Evolutionary conservation across 2,888 invertebrate genomes (phyloP).

Genomic region (Helleia helle): DNA sequence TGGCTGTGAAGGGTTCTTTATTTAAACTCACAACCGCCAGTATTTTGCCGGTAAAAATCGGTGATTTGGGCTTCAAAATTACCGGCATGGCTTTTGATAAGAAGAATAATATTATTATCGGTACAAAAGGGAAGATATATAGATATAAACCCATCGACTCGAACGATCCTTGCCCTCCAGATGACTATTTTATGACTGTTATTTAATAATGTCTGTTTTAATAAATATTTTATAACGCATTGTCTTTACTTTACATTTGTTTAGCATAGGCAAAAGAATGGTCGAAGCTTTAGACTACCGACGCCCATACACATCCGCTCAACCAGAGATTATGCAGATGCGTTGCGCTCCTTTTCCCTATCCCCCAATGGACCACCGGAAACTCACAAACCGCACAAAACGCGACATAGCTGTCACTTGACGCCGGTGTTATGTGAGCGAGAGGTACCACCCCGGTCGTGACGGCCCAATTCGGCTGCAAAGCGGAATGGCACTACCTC

Average conservation of each 20-base stretch:
- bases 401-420: too few species aligned
- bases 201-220: constrained; percentile 30
- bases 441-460: too few species aligned
- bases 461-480: too few species aligned
- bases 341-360: too few species aligned
- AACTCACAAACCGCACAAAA: too few species aligned
- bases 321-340: too few species aligned
- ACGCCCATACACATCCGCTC: too few species aligned
- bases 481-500: too few species aligned
- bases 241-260: neutral
- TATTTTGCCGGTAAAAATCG: constrained; percentile 52
- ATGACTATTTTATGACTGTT: constrained; percentile 60
- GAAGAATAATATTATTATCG: constrained; percentile 54
- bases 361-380: too few species aligned
- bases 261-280: too few species aligned
- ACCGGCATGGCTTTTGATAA: constrained; percentile 54
- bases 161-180: constrained; percentile 53
- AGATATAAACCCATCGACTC: constrained; percentile 50
- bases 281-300: too few species aligned
- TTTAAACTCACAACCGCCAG: constrained; percentile 44
- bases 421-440: too few species aligned
- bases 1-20: constrained; percentile 55
- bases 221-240: neutral
- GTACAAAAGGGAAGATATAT: constrained; percentile 63
- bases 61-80: constrained; percentile 55